Conservation (phyloP, 1,140 invertebrate species). For the Formica selysi region DNA sequence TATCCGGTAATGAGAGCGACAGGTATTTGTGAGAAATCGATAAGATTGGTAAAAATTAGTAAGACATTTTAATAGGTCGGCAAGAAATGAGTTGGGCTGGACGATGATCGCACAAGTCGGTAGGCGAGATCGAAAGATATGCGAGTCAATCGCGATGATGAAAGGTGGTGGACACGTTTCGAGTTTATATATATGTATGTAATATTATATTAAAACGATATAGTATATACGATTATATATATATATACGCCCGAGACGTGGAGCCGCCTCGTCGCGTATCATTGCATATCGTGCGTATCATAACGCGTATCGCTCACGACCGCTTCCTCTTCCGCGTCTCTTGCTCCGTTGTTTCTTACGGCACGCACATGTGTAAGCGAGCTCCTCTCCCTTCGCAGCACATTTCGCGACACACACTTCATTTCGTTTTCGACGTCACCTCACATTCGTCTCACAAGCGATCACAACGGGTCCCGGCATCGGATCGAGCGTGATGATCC, state of each 20-base stretch:
- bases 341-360: conserved; percentile 18
- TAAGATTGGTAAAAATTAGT: neutral
- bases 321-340: conserved; percentile 6
- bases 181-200: conserved; percentile 24
- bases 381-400: conserved; percentile 41
- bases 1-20: neutral
- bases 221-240: neutral
- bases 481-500: conserved; percentile 19
- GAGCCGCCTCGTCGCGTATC: neutral
- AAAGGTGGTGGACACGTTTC: neutral
- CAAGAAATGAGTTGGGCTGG: too few relatives aligned
- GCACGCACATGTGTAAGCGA: conserved; percentile 18
- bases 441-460: conserved; percentile 10
- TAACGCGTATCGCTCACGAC: neutral
- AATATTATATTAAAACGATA: conserved; percentile 37
- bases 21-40: neutral
- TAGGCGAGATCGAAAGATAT: neutral
- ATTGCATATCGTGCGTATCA: neutral
- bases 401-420: conserved; percentile 34
- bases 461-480: conserved; percentile 5
- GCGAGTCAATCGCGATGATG: neutral
- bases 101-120: neutral
- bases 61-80: too few relatives aligned
- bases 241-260: conserved; percentile 4
- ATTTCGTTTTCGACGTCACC: conserved; percentile 38